These are phyloP conservation scores for Bombus polaris DNA, from an alignment of 1,140 invertebrate species.

Conservation along the genomic window DNA sequence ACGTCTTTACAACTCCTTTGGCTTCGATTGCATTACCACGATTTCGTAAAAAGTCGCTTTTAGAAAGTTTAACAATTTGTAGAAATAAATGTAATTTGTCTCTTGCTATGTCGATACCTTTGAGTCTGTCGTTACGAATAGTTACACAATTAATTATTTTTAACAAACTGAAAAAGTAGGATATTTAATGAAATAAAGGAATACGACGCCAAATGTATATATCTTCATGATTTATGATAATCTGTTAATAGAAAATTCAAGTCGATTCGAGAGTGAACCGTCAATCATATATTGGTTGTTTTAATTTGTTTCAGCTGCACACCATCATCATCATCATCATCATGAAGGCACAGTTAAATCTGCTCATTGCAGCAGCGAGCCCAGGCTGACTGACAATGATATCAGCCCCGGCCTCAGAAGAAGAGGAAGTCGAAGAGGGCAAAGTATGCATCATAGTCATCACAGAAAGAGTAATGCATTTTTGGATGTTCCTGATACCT, in stretches of 20 bases:
- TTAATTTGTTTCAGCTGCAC: conserved; percentile 56
- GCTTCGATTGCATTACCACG: no score
- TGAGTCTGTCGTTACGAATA: no score
- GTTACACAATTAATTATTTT: no score
- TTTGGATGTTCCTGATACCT: conserved; percentile 89
- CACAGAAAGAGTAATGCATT: conserved; percentile 89
- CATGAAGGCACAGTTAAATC: conserved; percentile 77
- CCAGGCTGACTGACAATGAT: conserved; percentile 84
- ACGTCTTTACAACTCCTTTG: neutral
- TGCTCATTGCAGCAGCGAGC: conserved; percentile 85
- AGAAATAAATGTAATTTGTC: no score
- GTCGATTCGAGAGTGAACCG: neutral
- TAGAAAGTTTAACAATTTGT: no score
- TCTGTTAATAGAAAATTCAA: neutral
- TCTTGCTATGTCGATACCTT: no score
- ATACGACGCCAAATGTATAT: neutral
- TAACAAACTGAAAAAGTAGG: no score
- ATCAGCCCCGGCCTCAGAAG: conserved; percentile 83
- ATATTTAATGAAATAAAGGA: no score
- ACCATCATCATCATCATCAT: conserved; percentile 81
- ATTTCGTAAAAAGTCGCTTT: no score
- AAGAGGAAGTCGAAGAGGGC: conserved; percentile 82
- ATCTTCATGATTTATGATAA: neutral
- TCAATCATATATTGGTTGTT: neutral
- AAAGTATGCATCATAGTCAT: conserved; percentile 82